Evolutionary conservation across 2,797 vertebrate genomes (phyloP).

Genomic region (Spinus pinus): DNA sequence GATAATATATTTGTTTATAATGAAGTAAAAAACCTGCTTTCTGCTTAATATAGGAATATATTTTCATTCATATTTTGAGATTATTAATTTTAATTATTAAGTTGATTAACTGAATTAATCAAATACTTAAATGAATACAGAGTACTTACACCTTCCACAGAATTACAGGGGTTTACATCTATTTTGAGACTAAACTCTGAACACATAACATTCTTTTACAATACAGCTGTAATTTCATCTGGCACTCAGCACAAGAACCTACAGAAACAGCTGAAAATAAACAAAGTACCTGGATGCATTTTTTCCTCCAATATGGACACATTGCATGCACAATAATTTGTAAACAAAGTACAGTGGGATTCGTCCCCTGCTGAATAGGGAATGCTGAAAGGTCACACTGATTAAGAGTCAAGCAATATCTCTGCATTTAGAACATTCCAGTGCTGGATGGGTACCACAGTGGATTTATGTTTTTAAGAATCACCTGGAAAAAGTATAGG

Average conservation of each 20-base stretch:
- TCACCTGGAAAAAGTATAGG: constrained; percentile 45
- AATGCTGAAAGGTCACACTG: neutral
- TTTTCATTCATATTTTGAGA: neutral
- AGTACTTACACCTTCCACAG: neutral
- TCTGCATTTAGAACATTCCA: neutral
- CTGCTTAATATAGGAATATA: neutral
- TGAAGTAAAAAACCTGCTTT: neutral
- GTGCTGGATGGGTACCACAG: neutral
- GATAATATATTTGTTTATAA: neutral
- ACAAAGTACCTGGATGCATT: neutral
- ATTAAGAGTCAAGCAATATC: neutral
- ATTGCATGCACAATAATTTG: neutral
- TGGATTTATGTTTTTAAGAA: constrained; percentile 7
- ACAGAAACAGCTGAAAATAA: neutral
- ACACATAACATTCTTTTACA: neutral
- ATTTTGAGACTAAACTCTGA: neutral
- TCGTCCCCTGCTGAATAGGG: neutral
- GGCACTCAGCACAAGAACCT: neutral
- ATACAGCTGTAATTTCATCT: neutral
- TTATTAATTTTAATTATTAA: neutral
- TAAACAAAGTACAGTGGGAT: neutral
- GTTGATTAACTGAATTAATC: neutral
- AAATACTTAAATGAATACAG: neutral
- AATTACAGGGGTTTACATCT: neutral
- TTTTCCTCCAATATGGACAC: neutral